These are phyloP conservation scores for Microvelia longipes DNA, from an alignment of 1,140 invertebrate species.

Conservation along the genomic window DNA sequence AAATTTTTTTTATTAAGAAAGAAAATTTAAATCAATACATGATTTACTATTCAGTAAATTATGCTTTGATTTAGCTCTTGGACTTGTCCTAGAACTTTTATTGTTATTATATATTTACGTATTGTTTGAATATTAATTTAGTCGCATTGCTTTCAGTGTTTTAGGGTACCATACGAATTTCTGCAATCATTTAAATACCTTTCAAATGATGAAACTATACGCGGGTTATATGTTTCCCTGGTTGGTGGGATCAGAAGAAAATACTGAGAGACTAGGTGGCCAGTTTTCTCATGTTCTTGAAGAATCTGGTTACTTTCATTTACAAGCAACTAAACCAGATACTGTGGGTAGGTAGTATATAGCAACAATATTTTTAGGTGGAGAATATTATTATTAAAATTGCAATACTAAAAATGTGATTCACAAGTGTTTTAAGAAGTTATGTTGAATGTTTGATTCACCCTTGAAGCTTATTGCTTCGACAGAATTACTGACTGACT, in stretches of 20 bases:
- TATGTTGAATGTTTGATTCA: background rate
- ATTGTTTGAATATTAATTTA: no score
- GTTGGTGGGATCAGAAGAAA: conserved; percentile 38
- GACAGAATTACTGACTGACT: no score
- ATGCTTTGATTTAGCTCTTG: no score
- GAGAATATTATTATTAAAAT: background rate
- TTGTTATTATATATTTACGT: no score
- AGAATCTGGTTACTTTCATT: conserved; percentile 64
- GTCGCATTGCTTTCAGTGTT: conserved; percentile 36
- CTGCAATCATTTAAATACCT: conserved; percentile 31
- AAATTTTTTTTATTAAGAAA: no score
- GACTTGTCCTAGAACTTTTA: no score
- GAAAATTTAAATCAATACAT: no score
- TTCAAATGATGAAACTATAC: conserved; percentile 33
- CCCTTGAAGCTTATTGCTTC: background rate
- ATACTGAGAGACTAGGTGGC: conserved; percentile 32
- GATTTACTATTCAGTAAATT: no score
- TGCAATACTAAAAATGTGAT: conserved; percentile 4
- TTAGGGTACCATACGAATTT: conserved; percentile 51
- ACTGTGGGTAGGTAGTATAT: conserved; percentile 71
- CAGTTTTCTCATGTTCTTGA: conserved; percentile 36
- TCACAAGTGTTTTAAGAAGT: conserved; percentile 1
- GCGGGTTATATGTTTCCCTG: conserved; percentile 39
- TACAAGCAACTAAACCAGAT: conserved; percentile 81
- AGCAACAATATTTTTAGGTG: conserved; percentile 5